Evolutionary conservation across 2,797 vertebrate genomes (phyloP), one percentile per base, ranked within the genome.

Genomic region (Chrysocyon brachyurus): DNA sequence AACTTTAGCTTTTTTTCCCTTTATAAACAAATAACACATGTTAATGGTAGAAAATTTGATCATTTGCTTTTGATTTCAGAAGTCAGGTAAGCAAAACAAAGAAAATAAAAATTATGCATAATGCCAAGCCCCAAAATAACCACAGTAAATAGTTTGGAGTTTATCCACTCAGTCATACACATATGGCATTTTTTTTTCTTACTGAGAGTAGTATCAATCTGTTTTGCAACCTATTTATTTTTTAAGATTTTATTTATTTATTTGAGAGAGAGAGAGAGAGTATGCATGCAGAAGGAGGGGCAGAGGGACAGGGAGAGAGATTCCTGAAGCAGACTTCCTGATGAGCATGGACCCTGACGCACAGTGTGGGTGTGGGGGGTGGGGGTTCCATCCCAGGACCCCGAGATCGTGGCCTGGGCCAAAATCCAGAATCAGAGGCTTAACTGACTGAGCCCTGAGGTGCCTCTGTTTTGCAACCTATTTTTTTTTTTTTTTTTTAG

Each of bases 91-190:
- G 87, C 88, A 61, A 94, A 95, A 87, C 77, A 63, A 83, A 93
- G 36, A 86, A 97, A 95, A 86, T 82, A 78, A 90, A 88, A 94
- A 84, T 77, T 81, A 57, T 59, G 17, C 46, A 46, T 85, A 68
- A 97, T 87, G 78, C 83, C 83, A 97, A 89, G 8, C 11, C 78
- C 72, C 8, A 75, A 96, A 97, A 94, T 96, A 94, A 92, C 46
- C 63, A 72, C 21, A 33, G 46, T 87, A 94, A 96, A 90, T 90
- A 92, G 94, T 97, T 93, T 88, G 33, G 73, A 77, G 40, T 92
- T 95, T 89, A 66, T 86, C n/a, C 82, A 78, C 56, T 87, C 66
- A 79, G 56, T 94, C 52, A 52, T 70, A 87, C 14, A 79, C 31
- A 64, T 70, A 89, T 11, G 72, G 52, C 31, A 57, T 82, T 97